Conservation (phyloP, 2,888 invertebrate species). For the Belgica antarctica region DNA sequence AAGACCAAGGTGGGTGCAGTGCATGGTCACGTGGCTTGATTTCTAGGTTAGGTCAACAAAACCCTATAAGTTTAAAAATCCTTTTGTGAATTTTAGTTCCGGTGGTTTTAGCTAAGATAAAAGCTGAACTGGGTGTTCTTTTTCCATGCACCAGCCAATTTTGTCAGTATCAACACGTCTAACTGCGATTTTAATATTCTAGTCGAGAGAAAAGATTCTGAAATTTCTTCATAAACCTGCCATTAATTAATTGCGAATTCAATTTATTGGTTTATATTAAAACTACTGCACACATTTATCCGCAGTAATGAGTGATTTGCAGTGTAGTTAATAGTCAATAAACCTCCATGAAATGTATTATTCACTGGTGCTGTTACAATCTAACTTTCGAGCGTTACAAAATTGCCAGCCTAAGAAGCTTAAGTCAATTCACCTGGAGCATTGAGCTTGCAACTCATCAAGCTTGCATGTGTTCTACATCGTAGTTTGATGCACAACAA, state of each 20-base stretch:
- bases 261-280: slow-evolving; percentile 40
- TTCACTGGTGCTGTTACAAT: no score
- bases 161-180: no score
- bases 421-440: no score
- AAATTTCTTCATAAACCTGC: slow-evolving; percentile 42
- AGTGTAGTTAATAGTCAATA: slow-evolving; percentile 40
- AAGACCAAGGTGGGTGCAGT: no score
- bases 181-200: background rate
- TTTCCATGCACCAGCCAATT: no score
- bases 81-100: no score
- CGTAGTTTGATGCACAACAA: background rate
- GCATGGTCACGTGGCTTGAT: no score
- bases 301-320: slow-evolving; percentile 42
- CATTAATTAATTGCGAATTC: slow-evolving; percentile 41
- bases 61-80: background rate
- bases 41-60: no score
- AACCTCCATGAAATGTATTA: slow-evolving; percentile 35
- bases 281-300: slow-evolving; percentile 31
- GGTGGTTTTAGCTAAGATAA: no score
- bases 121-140: no score
- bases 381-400: slow-evolving; percentile 15
- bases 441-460: no score
- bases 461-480: background rate
- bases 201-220: slow-evolving; percentile 4
- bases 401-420: no score